Conservation (phyloP, 2,888 invertebrate genomes). For the Leistus spinibarbis region DNA sequence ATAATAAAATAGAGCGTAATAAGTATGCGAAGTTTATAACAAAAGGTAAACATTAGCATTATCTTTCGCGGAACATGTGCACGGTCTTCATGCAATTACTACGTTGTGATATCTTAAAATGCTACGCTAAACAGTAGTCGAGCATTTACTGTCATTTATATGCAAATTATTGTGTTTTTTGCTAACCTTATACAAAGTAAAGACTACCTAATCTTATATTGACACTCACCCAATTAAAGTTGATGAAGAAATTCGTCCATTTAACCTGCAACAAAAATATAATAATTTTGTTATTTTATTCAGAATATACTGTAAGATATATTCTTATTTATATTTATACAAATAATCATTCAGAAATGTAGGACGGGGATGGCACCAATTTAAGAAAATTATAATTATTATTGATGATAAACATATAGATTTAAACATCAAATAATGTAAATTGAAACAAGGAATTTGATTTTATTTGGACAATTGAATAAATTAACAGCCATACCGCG, state of each 20-base stretch:
- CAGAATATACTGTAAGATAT: too few relatives aligned
- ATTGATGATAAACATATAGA: too few relatives aligned
- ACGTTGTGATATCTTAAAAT: neutral
- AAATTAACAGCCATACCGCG: too few relatives aligned
- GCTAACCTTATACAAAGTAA: neutral
- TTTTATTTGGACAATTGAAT: too few relatives aligned
- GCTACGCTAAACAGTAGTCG: neutral
- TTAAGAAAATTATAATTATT: too few relatives aligned
- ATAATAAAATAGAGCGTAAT: neutral
- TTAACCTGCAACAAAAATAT: neutral
- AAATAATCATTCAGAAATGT: too few relatives aligned
- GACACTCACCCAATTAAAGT: neutral
- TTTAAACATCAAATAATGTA: too few relatives aligned
- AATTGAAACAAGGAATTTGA: too few relatives aligned
- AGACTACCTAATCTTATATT: neutral
- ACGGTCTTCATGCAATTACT: neutral
- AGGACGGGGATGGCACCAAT: too few relatives aligned
- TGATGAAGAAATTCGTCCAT: neutral
- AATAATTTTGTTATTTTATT: neutral
- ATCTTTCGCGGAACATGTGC: neutral
- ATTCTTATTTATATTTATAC: too few relatives aligned
- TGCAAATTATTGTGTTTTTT: neutral
- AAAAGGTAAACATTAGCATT: neutral
- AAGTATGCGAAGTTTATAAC: neutral
- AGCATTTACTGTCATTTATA: neutral